Conservation (phyloP, 1,140 invertebrate genomes). For the Musca vetustissima region DNA sequence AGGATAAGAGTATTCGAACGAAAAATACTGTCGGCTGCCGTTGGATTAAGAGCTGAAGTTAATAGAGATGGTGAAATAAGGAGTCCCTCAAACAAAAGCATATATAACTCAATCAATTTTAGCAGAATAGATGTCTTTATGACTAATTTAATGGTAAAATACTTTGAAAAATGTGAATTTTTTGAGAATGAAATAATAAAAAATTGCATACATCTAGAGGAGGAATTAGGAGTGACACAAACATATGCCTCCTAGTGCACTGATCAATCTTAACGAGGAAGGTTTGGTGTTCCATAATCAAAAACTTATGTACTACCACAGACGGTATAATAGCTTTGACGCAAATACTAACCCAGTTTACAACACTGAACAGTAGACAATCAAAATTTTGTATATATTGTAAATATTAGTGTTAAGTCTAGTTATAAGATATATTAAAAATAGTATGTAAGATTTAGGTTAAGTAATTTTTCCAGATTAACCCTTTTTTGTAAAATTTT, state of each 20-base stretch:
- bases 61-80: background rate
- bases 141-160: background rate
- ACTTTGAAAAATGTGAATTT: background rate
- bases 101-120: background rate
- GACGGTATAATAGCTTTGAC: background rate
- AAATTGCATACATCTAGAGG: background rate
- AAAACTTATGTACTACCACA: background rate
- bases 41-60: background rate
- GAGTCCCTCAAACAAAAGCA: background rate
- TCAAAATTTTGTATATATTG: background rate
- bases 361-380: background rate
- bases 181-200: background rate
- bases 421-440: background rate
- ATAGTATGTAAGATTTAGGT: no score
- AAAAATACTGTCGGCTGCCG: background rate
- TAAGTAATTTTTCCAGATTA: no score
- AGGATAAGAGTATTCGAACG: background rate
- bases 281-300: background rate
- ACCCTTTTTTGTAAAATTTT: no score
- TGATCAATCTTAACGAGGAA: background rate
- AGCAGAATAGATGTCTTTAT: background rate
- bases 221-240: background rate
- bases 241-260: background rate
- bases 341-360: background rate
- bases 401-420: background rate